These are phyloP conservation scores for Drosophila tsacasi DNA, from an alignment of 1,140 invertebrate species.

Conservation along the genomic window DNA sequence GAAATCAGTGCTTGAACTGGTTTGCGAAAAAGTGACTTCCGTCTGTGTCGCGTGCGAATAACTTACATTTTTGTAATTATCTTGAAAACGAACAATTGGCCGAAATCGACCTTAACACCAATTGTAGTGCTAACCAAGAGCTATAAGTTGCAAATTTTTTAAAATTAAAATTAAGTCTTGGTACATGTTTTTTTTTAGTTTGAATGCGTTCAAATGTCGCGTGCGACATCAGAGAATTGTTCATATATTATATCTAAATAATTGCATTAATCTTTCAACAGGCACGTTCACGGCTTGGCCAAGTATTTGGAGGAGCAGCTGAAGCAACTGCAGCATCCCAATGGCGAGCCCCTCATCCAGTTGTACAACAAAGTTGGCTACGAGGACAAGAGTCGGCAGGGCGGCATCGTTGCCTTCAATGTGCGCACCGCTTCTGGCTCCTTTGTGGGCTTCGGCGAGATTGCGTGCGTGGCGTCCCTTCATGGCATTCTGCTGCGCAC, in stretches of 20 bases:
- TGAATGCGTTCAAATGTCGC: too few species aligned
- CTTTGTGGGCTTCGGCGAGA: conserved; percentile 95
- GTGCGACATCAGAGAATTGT: too few species aligned
- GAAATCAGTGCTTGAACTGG: too few species aligned
- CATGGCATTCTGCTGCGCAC: conserved; percentile 95
- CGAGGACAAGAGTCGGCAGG: conserved; percentile 89
- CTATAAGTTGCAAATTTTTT: too few species aligned
- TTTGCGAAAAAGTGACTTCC: too few species aligned
- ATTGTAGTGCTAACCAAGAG: too few species aligned
- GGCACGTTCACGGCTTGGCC: conserved; percentile 92
- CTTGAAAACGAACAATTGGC: too few species aligned
- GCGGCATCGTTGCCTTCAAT: conserved; percentile 96
- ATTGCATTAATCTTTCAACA: conserved; percentile 71
- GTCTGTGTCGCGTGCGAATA: too few species aligned
- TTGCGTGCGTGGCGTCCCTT: conserved; percentile 94
- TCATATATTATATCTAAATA: background rate
- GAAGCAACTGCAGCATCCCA: conserved; percentile 89
- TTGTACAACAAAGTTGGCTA: conserved; percentile 92
- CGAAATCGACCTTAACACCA: too few species aligned
- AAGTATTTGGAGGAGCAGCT: conserved; percentile 90
- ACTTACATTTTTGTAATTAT: too few species aligned
- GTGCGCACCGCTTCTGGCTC: conserved; percentile 90
- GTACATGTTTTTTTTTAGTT: too few species aligned
- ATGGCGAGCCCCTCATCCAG: conserved; percentile 89
- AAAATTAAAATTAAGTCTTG: too few species aligned